Evolutionary conservation across 2,888 invertebrate genomes (phyloP).

Genomic region (Eupithecia pulchellata): DNA sequence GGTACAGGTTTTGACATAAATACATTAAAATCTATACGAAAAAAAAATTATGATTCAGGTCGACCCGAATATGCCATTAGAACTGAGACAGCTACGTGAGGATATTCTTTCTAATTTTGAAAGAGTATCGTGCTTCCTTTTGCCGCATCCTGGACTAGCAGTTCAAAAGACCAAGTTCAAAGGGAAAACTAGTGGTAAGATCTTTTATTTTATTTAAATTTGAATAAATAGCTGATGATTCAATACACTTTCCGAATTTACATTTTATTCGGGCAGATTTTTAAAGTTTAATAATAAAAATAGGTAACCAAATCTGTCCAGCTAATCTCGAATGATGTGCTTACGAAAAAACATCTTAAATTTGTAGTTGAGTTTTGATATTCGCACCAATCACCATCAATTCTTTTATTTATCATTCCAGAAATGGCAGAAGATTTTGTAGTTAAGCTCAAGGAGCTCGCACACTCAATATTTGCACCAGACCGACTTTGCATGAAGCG

Average conservation of each 20-base stretch:
- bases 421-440: constrained; percentile 29
- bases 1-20: too few relatives aligned
- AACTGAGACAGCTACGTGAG: constrained; percentile 38
- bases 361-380: neutral
- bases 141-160: constrained; percentile 46
- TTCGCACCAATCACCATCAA: neutral
- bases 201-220: neutral
- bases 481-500: constrained; percentile 26
- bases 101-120: constrained; percentile 39
- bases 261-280: too few relatives aligned
- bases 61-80: constrained; percentile 26
- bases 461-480: constrained; percentile 34
- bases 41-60: constrained; percentile 29
- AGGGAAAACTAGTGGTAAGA: constrained; percentile 38
- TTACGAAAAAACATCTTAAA: neutral
- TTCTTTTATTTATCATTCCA: constrained; percentile 18
- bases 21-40: too few relatives aligned
- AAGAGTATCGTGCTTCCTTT: constrained; percentile 43
- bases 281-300: too few relatives aligned
- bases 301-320: too few relatives aligned
- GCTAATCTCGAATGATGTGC: neutral
- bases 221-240: too few relatives aligned
- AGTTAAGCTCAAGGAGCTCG: constrained; percentile 23
- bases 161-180: constrained; percentile 30
- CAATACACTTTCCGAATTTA: too few relatives aligned